Base-by-base conservation (phyloP, 2,888 invertebrate species). In the Dexiosoma caninum region DNA sequence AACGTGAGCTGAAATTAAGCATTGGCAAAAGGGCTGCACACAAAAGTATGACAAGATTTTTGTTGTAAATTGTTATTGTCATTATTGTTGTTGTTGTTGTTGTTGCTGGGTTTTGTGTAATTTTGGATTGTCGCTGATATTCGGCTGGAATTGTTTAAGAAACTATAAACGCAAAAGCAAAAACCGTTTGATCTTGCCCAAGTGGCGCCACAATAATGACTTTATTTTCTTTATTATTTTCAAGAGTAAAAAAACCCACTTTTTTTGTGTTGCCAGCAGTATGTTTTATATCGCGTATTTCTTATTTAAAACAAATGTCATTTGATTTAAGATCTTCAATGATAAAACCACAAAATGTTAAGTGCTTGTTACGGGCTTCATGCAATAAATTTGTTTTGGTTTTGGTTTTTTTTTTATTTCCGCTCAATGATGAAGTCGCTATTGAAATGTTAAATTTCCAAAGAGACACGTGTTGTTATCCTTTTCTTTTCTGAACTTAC, bases 141-240 rank as follows among this genome's bases (percentile, higher is more conserved):
- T 53, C n/a, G 32, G 23, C 37, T 37, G 53, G 62, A 72, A 62
- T 46, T 64, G 62, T 72, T 60, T 16, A 44, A 35, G 23, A 42
- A 49, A 59, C 14, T 27, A 46, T 9, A 64, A 66, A 74, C 75
- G 78, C 75, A 66, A 71, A 44, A 70, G 78, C 75, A 66, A 71
- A 44, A 70, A 71, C 81, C 75, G 75, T 81, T 78, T 78, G 81
- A 78, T 81, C 81, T 81, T 70, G 35, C 19, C 78, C 70, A 81
- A 78, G 74, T 78, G 81, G 78, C 78, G 81, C 81, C 81, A 78
- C 55, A 78, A 75, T 78, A 81, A 81, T 81, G 81, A 78, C 81
- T 78, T 78, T 67, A 78, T 78, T 81, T 75, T 40, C 66, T 67
- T 78, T 55, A 32, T 55, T 44, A 57, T 57, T 57, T 57, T 14